Conservation (phyloP, 2,113 vertebrate species). For the Etheostoma spectabile region DNA sequence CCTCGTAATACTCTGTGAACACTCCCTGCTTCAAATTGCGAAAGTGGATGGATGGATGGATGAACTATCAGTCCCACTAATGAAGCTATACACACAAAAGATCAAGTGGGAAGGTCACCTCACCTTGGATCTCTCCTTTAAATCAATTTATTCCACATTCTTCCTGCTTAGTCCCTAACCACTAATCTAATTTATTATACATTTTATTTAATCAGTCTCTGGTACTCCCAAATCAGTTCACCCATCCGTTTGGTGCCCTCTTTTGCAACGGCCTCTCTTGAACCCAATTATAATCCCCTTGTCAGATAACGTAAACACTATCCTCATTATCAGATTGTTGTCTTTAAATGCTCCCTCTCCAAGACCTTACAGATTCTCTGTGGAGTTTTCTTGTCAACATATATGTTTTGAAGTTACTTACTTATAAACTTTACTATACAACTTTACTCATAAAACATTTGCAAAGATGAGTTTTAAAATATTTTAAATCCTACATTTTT, state of each 20-base stretch:
- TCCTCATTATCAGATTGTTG: neutral
- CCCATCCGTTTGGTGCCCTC: neutral
- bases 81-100: neutral
- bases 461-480: neutral
- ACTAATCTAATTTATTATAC: constrained; percentile 13
- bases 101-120: neutral
- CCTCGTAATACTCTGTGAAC: neutral
- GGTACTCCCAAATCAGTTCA: neutral
- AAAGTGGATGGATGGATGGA: neutral
- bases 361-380: neutral
- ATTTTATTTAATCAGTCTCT: constrained; percentile 9
- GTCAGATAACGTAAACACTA: neutral
- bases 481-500: neutral
- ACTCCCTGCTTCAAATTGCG: neutral
- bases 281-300: neutral
- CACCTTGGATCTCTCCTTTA: constrained; percentile 8
- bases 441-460: neutral
- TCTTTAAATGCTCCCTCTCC: neutral
- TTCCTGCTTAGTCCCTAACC: neutral
- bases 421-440: neutral
- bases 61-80: neutral
- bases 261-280: neutral
- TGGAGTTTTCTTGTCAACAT: neutral
- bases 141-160: constrained; percentile 3
- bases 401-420: neutral